Evolutionary conservation across 1,140 invertebrate genomes (phyloP).

Genomic region (Bathynomus jamesi): DNA sequence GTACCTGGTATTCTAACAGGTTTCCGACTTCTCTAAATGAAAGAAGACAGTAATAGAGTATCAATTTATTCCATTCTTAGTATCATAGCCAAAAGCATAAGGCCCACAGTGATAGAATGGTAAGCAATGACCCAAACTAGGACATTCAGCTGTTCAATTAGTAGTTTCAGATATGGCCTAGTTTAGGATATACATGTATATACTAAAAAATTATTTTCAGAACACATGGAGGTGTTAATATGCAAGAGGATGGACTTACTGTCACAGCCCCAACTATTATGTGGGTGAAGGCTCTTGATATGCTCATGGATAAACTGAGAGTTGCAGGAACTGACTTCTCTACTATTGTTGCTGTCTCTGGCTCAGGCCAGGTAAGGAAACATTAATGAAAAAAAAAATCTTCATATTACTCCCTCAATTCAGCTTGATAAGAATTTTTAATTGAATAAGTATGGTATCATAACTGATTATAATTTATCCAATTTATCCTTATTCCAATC

Average conservation of each 20-base stretch:
- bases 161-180: too few species aligned
- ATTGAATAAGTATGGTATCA: background rate
- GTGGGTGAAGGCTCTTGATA: constrained; percentile 92
- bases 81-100: too few species aligned
- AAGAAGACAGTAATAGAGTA: too few species aligned
- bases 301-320: constrained; percentile 75
- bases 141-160: too few species aligned
- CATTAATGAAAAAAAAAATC: background rate
- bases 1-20: too few species aligned
- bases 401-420: background rate
- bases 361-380: constrained; percentile 68
- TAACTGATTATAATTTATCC: constrained; percentile 1
- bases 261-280: constrained; percentile 75
- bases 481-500: constrained; percentile 5
- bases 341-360: constrained; percentile 72
- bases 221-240: constrained; percentile 70
- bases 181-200: too few species aligned
- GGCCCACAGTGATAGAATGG: too few species aligned
- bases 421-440: background rate
- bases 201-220: too few species aligned
- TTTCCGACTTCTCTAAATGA: too few species aligned
- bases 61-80: too few species aligned
- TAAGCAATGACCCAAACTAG: too few species aligned
- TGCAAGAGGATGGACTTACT: constrained; percentile 51
- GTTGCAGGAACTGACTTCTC: constrained; percentile 73